These are phyloP conservation scores for Acrocyrtus sp. DNA, from an alignment of 2,888 invertebrate species.

Conservation along the genomic window DNA sequence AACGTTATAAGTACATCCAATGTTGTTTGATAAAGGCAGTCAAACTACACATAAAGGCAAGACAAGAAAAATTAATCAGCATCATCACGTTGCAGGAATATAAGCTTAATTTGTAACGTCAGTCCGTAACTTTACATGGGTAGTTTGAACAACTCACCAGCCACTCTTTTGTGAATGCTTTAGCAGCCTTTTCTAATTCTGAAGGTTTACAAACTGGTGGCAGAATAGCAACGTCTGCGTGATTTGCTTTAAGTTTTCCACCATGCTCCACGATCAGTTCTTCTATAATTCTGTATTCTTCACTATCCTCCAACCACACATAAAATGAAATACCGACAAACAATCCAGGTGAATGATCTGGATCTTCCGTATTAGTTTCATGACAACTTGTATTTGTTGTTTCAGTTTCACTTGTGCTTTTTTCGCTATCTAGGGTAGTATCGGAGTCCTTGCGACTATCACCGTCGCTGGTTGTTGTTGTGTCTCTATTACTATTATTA, in stretches of 20 bases:
- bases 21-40: constrained; percentile 36
- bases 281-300: constrained; percentile 16
- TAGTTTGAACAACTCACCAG: constrained; percentile 45
- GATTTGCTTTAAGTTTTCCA: constrained; percentile 30
- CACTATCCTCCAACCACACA: not conserved
- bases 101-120: not conserved
- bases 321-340: constrained; percentile 22
- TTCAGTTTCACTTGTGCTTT: no score
- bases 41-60: constrained; percentile 47
- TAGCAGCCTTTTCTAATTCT: constrained; percentile 3
- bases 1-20: constrained; percentile 27
- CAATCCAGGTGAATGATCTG: constrained; percentile 1
- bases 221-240: constrained; percentile 31
- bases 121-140: not conserved
- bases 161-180: constrained; percentile 56
- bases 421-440: not conserved
- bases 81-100: no score
- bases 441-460: constrained; percentile 45
- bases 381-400: no score
- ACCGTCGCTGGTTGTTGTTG: constrained; percentile 39
- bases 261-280: constrained; percentile 21
- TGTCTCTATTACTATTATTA: no score
- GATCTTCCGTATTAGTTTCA: not conserved
- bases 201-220: constrained; percentile 19
- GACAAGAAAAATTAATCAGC: not conserved